Evolutionary conservation across 2,888 invertebrate species (phyloP), one percentile per base, ranked within the genome.

Genomic region (Watsonalla binaria): DNA sequence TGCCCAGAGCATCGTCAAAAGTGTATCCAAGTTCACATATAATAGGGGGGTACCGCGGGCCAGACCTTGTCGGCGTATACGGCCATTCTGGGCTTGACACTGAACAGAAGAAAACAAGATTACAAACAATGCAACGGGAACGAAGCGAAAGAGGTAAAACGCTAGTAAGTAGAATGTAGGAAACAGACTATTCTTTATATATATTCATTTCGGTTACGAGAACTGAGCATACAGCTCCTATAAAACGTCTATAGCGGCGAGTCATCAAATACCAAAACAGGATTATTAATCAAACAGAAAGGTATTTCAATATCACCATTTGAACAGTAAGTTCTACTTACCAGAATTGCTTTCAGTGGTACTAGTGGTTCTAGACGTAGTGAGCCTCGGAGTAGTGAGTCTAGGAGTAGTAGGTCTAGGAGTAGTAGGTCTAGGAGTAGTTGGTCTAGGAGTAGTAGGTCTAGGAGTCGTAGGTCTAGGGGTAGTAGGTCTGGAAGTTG

Each of bases 21-120:
- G 54, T 72, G 60, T 80, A 89, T 0, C 90, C 90, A 2, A 88
- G 65, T 45, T 87, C 89, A 54, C 90, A 90, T 7, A 61, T 51
- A 4, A 57, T 48, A 4, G 80, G 66, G 0, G 78, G 74, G 2
- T 71, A 59, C 5, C 70, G 63, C 54, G 74, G 61, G 11, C 65
- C 68, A 6, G 76, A 66, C 1, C 62, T 57, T 0, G 66, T 58
- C 2, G 74, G 72, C 14, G 65, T 61, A 52, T 76, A 70, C 2
- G 74, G 61, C 72, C 75, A 73, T 5, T 72, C 74, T 0, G 76
- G 72, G 5, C 59, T 54, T 2, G 63, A 52, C 5, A 56, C 47
- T 9, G 51, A 54, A 57, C 37, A 37, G 8, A 37, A 11, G 46
- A 11, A 35, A 46, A 39, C 1, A 50, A 35, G 37, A 11, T 2